Percentiles rank a stretch among this genome's conserved stretches.
Evolutionary conservation across 2,113 vertebrate genomes (phyloP).

Genomic region (Ochotona princeps): DNA sequence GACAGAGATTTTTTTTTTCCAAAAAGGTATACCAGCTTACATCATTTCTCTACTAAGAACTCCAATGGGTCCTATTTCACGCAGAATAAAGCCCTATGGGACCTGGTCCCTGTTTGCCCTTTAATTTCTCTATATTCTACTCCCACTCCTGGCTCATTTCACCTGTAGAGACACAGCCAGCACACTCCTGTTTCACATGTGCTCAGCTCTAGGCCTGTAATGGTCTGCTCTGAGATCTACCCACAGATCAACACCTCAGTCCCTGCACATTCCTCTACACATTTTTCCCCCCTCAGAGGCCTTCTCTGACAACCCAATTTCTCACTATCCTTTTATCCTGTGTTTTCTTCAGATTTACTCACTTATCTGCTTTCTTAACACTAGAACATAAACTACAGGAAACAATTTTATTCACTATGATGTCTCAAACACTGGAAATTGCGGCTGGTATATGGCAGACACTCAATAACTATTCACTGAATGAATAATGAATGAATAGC

Average conservation of each 20-base stretch:
- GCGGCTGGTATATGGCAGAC: background rate
- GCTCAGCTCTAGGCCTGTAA: background rate
- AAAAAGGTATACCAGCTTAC: background rate
- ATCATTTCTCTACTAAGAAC: background rate
- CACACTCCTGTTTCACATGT: slow-evolving; percentile 14
- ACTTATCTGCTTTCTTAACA: slow-evolving; percentile 45
- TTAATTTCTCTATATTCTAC: background rate
- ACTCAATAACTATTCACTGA: background rate
- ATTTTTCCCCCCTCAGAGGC: slow-evolving; percentile 36
- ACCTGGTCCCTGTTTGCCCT: background rate
- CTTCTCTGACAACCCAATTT: background rate
- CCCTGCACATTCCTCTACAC: background rate
- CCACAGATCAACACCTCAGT: background rate
- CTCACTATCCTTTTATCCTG: background rate
- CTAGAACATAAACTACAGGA: slow-evolving; percentile 25
- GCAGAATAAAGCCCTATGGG: background rate
- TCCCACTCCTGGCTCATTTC: background rate
- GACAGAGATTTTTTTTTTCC: background rate
- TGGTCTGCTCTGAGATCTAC: slow-evolving; percentile 19
- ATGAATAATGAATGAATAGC: background rate
- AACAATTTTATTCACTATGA: slow-evolving; percentile 48
- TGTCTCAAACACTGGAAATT: slow-evolving; percentile 43
- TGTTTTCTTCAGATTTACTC: slow-evolving; percentile 39
- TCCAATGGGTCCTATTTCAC: background rate
- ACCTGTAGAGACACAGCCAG: background rate